Evolutionary conservation across 1,140 invertebrate genomes (phyloP).

Genomic region (Heliothis subflexa): DNA sequence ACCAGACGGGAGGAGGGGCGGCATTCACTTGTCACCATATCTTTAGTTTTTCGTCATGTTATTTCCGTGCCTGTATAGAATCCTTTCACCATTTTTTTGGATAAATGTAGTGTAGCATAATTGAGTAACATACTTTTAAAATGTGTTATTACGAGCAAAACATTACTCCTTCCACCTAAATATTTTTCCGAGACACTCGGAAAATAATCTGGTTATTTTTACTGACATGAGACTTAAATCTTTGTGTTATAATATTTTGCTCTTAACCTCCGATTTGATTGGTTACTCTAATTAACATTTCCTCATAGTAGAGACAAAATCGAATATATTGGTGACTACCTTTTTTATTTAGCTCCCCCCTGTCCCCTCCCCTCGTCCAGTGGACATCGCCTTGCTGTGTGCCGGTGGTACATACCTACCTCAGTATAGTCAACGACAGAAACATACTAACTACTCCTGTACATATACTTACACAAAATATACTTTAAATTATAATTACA

Average conservation of each 20-base stretch:
- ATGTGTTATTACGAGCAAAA: too few species aligned
- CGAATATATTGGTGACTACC: too few species aligned
- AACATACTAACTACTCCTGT: slow-evolving; percentile 49
- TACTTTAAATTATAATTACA: slow-evolving; percentile 55
- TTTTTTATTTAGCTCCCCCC: neutral
- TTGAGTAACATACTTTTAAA: too few species aligned
- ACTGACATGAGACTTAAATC: too few species aligned
- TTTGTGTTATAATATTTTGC: too few species aligned
- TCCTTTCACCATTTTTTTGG: too few species aligned
- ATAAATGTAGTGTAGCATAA: too few species aligned
- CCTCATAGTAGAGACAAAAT: too few species aligned
- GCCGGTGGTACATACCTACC: slow-evolving; percentile 40
- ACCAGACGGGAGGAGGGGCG: neutral
- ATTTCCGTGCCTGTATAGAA: neutral
- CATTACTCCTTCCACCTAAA: too few species aligned
- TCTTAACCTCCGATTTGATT: neutral
- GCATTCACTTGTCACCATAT: neutral
- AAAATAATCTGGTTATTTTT: too few species aligned
- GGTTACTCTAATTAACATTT: too few species aligned
- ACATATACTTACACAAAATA: slow-evolving; percentile 57
- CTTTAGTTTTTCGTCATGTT: neutral
- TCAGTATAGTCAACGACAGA: slow-evolving; percentile 45
- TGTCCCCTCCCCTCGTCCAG: slow-evolving; percentile 2
- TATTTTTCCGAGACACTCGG: too few species aligned
- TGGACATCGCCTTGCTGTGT: slow-evolving; percentile 37